These are phyloP conservation scores for Darevskia mixta DNA, from an alignment of 2,797 vertebrate genomes.

Conservation along the genomic window DNA sequence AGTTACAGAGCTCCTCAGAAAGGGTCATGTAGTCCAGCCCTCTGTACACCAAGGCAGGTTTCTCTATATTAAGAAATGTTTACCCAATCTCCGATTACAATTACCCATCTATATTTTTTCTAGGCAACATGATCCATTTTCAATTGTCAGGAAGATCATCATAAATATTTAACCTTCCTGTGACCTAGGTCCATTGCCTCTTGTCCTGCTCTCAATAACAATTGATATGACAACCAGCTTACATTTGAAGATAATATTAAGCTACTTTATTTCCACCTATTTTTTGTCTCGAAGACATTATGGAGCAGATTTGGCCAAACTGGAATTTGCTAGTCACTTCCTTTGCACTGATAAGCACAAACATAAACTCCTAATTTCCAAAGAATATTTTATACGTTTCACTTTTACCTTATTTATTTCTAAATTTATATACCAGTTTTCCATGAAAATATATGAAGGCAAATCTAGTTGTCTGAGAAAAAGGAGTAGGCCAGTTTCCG, in stretches of 20 bases:
- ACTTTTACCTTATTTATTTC: not conserved
- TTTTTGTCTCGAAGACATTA: not conserved
- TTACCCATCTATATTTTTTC: conserved; percentile 8
- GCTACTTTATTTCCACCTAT: not conserved
- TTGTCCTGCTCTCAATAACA: not conserved
- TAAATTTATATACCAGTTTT: not conserved
- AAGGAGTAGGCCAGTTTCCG: not conserved
- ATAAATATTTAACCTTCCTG: conserved; percentile 28
- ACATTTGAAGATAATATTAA: conserved; percentile 12
- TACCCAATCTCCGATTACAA: not conserved
- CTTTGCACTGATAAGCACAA: not conserved
- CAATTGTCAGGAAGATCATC: not conserved
- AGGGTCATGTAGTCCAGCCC: not conserved
- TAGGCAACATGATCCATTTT: not conserved
- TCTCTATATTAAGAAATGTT: conserved; percentile 10
- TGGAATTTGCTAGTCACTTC: not conserved
- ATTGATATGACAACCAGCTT: not conserved
- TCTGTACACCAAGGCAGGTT: not conserved
- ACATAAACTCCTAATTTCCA: not conserved
- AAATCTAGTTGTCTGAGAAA: not conserved
- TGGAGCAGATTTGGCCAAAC: not conserved
- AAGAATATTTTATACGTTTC: not conserved
- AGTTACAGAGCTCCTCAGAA: not conserved
- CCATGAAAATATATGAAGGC: not conserved
- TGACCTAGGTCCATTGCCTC: conserved; percentile 6